Evolutionary conservation across 23 tunicate genomes (phyloP).

Genomic region (Halocynthia aurantium): DNA sequence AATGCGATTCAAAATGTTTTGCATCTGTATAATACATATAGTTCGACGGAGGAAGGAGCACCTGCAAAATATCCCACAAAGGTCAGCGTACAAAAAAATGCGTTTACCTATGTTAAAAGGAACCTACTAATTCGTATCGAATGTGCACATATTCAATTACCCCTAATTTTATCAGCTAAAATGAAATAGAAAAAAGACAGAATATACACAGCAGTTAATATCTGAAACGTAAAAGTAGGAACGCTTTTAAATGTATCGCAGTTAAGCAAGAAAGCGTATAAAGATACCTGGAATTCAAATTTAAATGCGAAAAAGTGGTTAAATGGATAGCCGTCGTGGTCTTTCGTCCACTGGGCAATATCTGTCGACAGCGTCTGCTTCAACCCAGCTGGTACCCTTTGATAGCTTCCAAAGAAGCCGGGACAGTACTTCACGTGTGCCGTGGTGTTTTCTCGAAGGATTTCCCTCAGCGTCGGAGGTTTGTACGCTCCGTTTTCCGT

Average conservation of each 20-base stretch:
- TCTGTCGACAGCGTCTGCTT: constrained; percentile 3
- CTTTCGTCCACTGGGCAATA: constrained; percentile 27
- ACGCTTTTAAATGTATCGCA: no score
- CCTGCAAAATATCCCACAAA: constrained; percentile 7
- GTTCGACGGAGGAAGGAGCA: constrained; percentile 40
- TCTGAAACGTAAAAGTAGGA: no score
- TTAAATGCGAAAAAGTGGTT: constrained; percentile 30
- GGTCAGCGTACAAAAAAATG: no score
- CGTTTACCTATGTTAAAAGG: no score
- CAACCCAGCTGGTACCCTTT: constrained; percentile 18
- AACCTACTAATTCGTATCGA: no score
- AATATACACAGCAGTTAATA: no score
- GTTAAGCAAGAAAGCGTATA: neutral
- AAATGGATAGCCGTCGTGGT: neutral
- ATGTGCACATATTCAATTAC: no score
- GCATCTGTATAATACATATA: constrained; percentile 45
- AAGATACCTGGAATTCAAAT: constrained; percentile 22
- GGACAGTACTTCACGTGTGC: constrained; percentile 50
- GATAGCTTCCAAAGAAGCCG: constrained; percentile 24
- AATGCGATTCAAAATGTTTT: constrained; percentile 49
- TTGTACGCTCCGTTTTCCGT: neutral
- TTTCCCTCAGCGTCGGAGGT: neutral
- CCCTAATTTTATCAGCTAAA: no score
- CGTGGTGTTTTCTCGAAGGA: constrained; percentile 14
- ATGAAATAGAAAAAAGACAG: no score